Evolutionary conservation across 2,888 invertebrate species (phyloP).

Genomic region (Eupithecia exiguata): DNA sequence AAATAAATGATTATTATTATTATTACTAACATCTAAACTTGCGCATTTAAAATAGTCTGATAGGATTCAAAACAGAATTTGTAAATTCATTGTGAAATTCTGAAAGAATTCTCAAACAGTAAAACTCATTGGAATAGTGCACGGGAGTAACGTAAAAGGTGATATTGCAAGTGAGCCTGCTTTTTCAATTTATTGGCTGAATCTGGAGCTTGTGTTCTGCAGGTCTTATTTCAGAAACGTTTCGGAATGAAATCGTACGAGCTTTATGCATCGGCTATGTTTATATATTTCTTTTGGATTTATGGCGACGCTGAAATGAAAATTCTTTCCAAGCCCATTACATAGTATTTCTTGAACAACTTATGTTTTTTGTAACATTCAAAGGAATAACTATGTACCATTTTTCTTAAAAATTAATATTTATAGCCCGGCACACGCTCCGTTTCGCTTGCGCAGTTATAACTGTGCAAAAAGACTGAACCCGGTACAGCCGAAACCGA

Average conservation of each 20-base stretch:
- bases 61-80: not conserved
- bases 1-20: too few species aligned
- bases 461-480: too few species aligned
- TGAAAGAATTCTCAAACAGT: not conserved
- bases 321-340: not conserved
- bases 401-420: too few species aligned
- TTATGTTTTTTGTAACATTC: not conserved
- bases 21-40: too few species aligned
- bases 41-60: not conserved
- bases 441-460: too few species aligned
- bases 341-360: not conserved
- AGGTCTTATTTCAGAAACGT: not conserved
- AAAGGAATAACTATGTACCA: too few species aligned
- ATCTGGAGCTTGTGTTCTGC: slow-evolving; percentile 31
- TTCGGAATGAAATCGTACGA: not conserved
- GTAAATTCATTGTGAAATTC: not conserved
- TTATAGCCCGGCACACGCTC: too few species aligned
- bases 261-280: not conserved
- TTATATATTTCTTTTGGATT: not conserved
- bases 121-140: not conserved
- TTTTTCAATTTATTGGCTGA: slow-evolving; percentile 9
- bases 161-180: slow-evolving; percentile 6
- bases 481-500: too few species aligned
- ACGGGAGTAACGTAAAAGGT: not conserved
- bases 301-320: not conserved